Base-by-base conservation (phyloP, 2,113 vertebrate genomes). In the Cynocephalus volans region DNA sequence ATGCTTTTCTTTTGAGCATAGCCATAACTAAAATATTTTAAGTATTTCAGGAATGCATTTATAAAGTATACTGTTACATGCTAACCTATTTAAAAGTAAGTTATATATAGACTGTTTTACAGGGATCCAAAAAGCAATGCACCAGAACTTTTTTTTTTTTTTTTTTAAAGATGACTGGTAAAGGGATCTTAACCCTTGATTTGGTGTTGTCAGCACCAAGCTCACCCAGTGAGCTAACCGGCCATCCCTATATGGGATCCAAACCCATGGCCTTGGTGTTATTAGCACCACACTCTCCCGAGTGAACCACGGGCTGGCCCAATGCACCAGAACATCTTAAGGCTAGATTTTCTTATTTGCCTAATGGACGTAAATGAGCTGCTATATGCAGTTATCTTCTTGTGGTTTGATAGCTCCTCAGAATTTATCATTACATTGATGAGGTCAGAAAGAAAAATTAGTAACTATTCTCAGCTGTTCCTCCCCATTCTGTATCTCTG, bases 21-120 rank as follows among this genome's bases (percentile, higher is more conserved):
- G 28, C 79, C 69, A n/a, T 87, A 75, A 67, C 60, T 80, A 58
- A 96, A 97, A 64, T 94, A 84, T 70, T 81, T 85, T 91, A 85
- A 95, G 54, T 69, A 50, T 94, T 84, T 96, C 3, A 90, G 75
- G 41, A 56, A 67, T 91, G 26, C 10, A 79, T 96, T 96, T 96
- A 62, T 83, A 92, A 93, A 76, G 10, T 75, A 83, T 45, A 48
- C 19, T 82, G 9, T 94, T 80, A 58, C 23, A 48, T 50, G 17
- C 33, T 88, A 94, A 90, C 2, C 64, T 92, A n/a, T 84, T 95
- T 87, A 75, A 89, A 95, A 89, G 21, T 85, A 75, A 92, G 50
- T 86, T 91, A 41, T 58, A 33, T 41, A n/a, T 76, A 88, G n/a
- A 92, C 6, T 75, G 24, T 88, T 56, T n/a, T 33, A 58, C 4